Evolutionary conservation across 2,888 invertebrate species (phyloP).

Genomic region (Agrotis segetum): DNA sequence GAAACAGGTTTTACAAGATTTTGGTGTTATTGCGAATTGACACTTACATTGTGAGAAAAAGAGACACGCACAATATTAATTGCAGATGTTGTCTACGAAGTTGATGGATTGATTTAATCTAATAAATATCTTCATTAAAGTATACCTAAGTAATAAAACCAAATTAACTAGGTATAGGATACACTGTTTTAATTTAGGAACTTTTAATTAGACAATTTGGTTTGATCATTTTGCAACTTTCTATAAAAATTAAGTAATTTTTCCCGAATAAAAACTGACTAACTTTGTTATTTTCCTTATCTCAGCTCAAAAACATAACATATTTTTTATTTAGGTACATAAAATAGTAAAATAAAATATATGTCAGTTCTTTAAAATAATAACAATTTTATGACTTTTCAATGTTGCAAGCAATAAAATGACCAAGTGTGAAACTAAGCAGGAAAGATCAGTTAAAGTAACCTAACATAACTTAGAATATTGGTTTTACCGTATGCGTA

Average conservation of each 20-base stretch:
- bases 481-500: conserved; percentile 50
- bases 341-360: neutral
- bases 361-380: neutral
- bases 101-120: neutral
- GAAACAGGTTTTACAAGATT: neutral
- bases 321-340: too few relatives aligned
- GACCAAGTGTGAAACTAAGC: neutral
- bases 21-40: neutral
- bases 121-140: neutral
- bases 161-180: neutral
- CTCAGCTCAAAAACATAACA: neutral
- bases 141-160: neutral
- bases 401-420: conserved; percentile 1
- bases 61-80: neutral
- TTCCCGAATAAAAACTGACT: neutral
- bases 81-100: neutral
- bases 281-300: neutral
- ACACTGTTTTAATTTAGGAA: neutral
- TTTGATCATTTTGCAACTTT: neutral
- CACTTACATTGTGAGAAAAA: neutral
- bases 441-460: conserved; percentile 29
- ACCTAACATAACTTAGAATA: conserved; percentile 6
- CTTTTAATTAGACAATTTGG: neutral
- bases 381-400: conserved; percentile 3
- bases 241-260: neutral